Evolutionary conservation across 2,797 vertebrate genomes (phyloP), one percentile per base, ranked within the genome.

Genomic region (Setipinna tenuifilis): DNA sequence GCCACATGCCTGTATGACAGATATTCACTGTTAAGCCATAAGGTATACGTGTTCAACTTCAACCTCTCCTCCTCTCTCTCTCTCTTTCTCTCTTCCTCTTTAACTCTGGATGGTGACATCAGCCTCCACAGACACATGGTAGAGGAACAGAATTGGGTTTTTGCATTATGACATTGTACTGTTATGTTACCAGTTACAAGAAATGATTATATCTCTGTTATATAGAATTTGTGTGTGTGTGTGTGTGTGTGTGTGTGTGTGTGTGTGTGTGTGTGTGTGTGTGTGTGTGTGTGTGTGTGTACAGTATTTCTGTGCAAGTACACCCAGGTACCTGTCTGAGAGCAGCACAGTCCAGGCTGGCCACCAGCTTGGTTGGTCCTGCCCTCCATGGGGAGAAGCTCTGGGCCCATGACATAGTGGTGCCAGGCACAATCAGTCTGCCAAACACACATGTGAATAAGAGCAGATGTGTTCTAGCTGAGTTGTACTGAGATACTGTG

Each of bases 51-150:
- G 2, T 41, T 41, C 1, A 25, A n/a, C 61, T 23, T n/a, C 16
- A 35, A 4, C 11, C 10, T 86, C 35, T 35, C 21, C 71, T 61
- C 28, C 25, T 71, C 6, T 11, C 9, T n/a, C n/a, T n/a, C n/a
- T 17, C 0, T 19, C 14, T 50, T 5, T 35, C 17, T 2, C 2
- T 28, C n/a, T 31, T 71, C 10, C 19, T 82, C 23, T 75, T 88
- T 78, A 90, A 5, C 59, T 71, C 11, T 88, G 81, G 14, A 92
- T 65, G 35, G 82, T 90, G 85, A 92, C 48, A 0, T 94, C 91
- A 86, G 95, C 87, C 89, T 97, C 95, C 0, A 96, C 96, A 19
- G 96, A 96, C 80, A 97, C 96, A 5, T 97, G 96, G 87, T 31
- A 11, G 16, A 31, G 16, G 23, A 71, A n/a, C 3, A 71, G 65